Evolutionary conservation across 2,888 invertebrate genomes (phyloP), one percentile per base, ranked within the genome.

Genomic region (Hyposoter didymator): DNA sequence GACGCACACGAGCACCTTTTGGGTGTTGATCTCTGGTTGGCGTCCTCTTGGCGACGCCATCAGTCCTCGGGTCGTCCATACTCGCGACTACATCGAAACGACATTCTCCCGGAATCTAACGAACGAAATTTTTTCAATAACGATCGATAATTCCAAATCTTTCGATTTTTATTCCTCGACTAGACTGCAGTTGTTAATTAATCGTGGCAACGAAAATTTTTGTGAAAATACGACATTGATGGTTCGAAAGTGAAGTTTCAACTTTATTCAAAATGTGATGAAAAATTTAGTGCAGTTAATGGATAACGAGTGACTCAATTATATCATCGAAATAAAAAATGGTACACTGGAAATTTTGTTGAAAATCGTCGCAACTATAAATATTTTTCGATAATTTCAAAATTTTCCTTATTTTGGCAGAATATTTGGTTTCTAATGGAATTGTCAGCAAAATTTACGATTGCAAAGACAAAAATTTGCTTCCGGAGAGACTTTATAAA

Each of bases 61-160:
- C 82, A 84, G 87, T 87, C 72, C 79, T 82, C 85, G 79, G 80
- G 79, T 84, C 84, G 88, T 81, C 82, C 84, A 70, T 82, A 80
- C 69, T 67, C 84, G 82, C 67, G 80, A 76, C 81, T 76, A 59
- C 84, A 79, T 78, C 84, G 62, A 78, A 74, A 81, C 84, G 83
- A 83, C 64, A 83, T 59, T 69, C 79, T 49, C 55, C 55, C 69
- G 69, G 39, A 69, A 22, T 59, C 12, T 62, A 59, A 74, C 80
- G 80, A 82, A 82, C 87, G 72, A 82, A 80, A 43, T 85, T 82
- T 74, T 64, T n/a, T 59, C 45, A 35, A 49, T n/a, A 22, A n/a
- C 12, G n/a, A 67, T 75, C 28, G 17, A 59, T 79, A 72, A 49
- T 79, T 39, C 7, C 7, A 39, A 67, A 39, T 43, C 10, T 10